Evolutionary conservation across 2,888 invertebrate species (phyloP), one percentile per base, ranked within the genome.

Genomic region (Ochropleura leucogaster): DNA sequence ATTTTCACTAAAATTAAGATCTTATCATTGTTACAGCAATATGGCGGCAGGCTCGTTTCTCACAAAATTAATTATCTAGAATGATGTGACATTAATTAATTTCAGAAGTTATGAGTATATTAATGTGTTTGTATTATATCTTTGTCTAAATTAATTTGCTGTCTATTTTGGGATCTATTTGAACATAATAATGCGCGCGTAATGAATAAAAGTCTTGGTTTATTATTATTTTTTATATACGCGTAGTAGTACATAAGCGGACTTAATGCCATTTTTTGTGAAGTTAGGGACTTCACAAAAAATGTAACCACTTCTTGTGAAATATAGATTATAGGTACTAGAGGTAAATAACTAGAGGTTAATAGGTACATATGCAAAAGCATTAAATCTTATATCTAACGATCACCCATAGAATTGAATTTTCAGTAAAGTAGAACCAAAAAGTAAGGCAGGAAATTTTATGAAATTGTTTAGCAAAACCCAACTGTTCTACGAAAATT

Each of bases 11-110:
- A 46, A 70, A 76, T 63, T 30, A 73, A 47, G 51, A 55, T 73
- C 42, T 44, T 80, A 63, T 64, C 47, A 59, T 55, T 64, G 57
- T 51, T 47, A 40, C 55, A 42, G 60, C 59, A 59, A 73, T 65
- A 77, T 49, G 66, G 72, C 62, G 67, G 53, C 57, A 44, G 55
- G 18, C 72, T 55, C 73, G 47, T 60, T 73, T 77, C 66, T 70
- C 46, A 64, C 63, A 60, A 74, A 70, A 78, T 81, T 82, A 78
- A 82, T 74, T 74, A 68, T 78, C 73, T 59, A 46, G 55, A 82
- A 71, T 68, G 64, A 49, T 73, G 60, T 73, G 64, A 82, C 67
- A 51, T 73, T 68, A 81, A 81, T 82, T 81, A 78, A 82, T 81
- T 74, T 81, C 30, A 62, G 46, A 78, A 78, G 59, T 81, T 70